Conservation (phyloP, 2,888 invertebrate species). For the Athripsodes cinereus region DNA sequence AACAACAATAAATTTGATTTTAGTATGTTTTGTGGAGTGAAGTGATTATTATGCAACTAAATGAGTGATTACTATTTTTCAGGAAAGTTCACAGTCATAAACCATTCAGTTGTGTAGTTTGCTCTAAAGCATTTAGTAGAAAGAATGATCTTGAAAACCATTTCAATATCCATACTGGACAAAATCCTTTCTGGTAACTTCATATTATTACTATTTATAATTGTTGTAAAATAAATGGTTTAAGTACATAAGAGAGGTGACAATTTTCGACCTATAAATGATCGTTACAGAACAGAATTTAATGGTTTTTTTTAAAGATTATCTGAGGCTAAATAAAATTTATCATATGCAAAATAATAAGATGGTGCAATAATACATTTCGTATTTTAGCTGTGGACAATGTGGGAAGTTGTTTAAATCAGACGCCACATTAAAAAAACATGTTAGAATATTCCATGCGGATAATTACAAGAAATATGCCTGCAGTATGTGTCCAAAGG, state of each 20-base stretch:
- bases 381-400: constrained; percentile 18
- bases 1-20: too few species aligned
- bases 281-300: too few species aligned
- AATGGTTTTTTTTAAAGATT: too few species aligned
- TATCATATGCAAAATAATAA: too few species aligned
- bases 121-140: constrained; percentile 13
- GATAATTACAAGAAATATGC: constrained; percentile 12
- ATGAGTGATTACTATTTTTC: neutral
- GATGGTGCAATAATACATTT: too few species aligned
- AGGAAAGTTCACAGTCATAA: constrained; percentile 21
- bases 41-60: too few species aligned
- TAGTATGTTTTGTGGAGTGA: too few species aligned
- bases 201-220: neutral
- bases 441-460: constrained; percentile 12
- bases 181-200: constrained; percentile 1
- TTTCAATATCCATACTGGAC: constrained; percentile 17
- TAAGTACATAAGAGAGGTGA: too few species aligned
- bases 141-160: constrained; percentile 17
- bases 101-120: constrained; percentile 15
- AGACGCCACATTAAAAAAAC: constrained; percentile 17
- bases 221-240: too few species aligned
- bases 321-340: too few species aligned
- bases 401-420: constrained; percentile 22
- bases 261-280: too few species aligned
- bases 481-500: constrained; percentile 22